Base-by-base conservation (phyloP, 2,888 invertebrate genomes). In the Lottia gigantea region DNA sequence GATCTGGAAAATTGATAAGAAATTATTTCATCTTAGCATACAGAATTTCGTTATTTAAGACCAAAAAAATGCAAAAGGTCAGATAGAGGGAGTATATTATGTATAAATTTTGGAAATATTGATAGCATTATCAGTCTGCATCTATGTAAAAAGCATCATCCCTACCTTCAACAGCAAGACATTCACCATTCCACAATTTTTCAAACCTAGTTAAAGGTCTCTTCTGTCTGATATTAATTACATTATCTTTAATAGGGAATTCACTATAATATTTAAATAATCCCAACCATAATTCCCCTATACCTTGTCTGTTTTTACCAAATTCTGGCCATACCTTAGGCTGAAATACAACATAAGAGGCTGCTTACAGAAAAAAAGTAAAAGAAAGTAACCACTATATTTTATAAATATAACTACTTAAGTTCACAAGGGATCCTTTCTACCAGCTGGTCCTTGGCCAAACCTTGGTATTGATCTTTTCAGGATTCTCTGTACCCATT, bases 161-260 rank as follows among this genome's bases (percentile, higher is more conserved):
- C 72, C 64, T 78, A 89, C 89, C 89, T 88, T 92, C 92, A 75
- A 92, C 91, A 46, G 91, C 91, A 67, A 92, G 87, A 65, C 89
- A 88, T 66, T 88, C 88, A 1, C 89, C 88, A 79, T 89, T 90
- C 91, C 91, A 92, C 45, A 90, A 85, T 81, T 92, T 92, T 72
- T 91, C 90, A 79, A 90, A 88, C 70, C 90, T 89, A 1, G 89
- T 88, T 61, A 92, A 82, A 1, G 86, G 86, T 46, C 85, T 82
- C 7, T 77, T 81, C 77, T 90, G 90, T 19, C 90, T 82, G 49
- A 91, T 91, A 64, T 87, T 87, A 55, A 91, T 88, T 1, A 91
- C 91, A 76, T 87, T 75, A 23, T 90, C 88, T 45, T 88, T 86
- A 76, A 89, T 89, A 80, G 90, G 88, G 83, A 91, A 91, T 31